Conservation (phyloP, 1,140 invertebrate species). For the Drosophila varians region DNA sequence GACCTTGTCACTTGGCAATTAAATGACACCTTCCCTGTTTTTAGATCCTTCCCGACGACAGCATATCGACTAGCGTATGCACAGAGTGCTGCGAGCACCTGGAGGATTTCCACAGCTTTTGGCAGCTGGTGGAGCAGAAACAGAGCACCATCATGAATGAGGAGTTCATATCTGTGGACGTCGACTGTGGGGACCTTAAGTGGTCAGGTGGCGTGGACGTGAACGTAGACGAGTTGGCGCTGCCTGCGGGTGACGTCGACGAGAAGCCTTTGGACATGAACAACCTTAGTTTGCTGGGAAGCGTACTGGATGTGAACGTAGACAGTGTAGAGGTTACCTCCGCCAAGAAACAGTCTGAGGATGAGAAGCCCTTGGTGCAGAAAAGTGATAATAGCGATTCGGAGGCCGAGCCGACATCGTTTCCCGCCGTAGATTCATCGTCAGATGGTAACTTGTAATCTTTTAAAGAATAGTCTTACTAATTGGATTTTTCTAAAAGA, state of each 20-base stretch:
- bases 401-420: conserved; percentile 2
- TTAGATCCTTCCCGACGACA: conserved; percentile 68
- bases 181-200: conserved; percentile 60
- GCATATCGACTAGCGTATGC: conserved; percentile 69
- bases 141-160: conserved; percentile 64
- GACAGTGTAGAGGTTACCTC: conserved; percentile 56
- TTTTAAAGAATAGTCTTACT: not conserved
- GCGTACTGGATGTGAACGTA: conserved; percentile 66
- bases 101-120: conserved; percentile 73
- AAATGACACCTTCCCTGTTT: not conserved
- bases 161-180: conserved; percentile 70
- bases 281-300: conserved; percentile 64
- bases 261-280: conserved; percentile 69
- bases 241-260: conserved; percentile 54
- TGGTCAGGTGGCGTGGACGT: conserved; percentile 63
- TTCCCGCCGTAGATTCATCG: conserved; percentile 2
- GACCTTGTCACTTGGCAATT: not conserved
- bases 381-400: conserved; percentile 22
- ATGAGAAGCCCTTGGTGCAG: conserved; percentile 11
- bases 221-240: conserved; percentile 60
- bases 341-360: conserved; percentile 32
- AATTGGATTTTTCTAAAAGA: conserved; percentile 23
- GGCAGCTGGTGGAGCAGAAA: conserved; percentile 72
- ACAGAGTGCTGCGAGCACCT: conserved; percentile 71
- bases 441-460: conserved; percentile 29